Base-by-base conservation (phyloP, 1,140 invertebrate genomes). In the Heliconius eleuchia region DNA sequence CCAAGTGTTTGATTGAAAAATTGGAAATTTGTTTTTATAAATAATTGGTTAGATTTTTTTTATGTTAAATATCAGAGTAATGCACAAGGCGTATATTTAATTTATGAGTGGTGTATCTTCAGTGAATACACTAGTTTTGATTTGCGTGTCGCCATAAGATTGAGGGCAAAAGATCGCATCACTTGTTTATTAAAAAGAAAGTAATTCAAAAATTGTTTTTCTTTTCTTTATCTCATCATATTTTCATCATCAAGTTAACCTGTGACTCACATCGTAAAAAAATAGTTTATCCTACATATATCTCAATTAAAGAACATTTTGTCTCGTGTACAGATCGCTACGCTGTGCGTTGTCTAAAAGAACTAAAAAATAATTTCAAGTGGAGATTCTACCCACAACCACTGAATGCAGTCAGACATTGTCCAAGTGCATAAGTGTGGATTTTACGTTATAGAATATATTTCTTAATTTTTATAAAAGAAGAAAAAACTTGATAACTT, bases 141-240 rank as follows among this genome's bases (percentile, higher is more conserved):
- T 27, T 66, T 66, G 27, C 60, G 60, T 66, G 11, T 66, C 60
- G 60, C 60, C 27, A 66, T n/a, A 66, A 66, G 23, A 66, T 66
- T 66, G 23, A 18, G 13, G 60, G 27, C 60, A 66, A 13, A 66
- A 27, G 60, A 66, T 66, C 60, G 27, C 60, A 66, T 66, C 60
- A 66, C 60, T 66, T 66, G 60, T 66, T 30, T 66, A 66, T 66
- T 66, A 66, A 66, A 66, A 66, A 66, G 60, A 66, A 66, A 57
- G 55, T 66, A 66, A 66, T 30, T 66, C 8, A 66, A 66, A 13
- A 27, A 27, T 66, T 66, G 27, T 27, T 66, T 66, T 66, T 66
- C 8, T 66, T 66, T 66, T 66, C 23, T 13, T 13, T 66, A 66
- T 27, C 23, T 66, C 60, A 52, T 8, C 50, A 18, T 4, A 19